phyloP scores from a whole-genome alignment of 2,888 invertebrate genomes.

The Chalcis sispes region DNA sequence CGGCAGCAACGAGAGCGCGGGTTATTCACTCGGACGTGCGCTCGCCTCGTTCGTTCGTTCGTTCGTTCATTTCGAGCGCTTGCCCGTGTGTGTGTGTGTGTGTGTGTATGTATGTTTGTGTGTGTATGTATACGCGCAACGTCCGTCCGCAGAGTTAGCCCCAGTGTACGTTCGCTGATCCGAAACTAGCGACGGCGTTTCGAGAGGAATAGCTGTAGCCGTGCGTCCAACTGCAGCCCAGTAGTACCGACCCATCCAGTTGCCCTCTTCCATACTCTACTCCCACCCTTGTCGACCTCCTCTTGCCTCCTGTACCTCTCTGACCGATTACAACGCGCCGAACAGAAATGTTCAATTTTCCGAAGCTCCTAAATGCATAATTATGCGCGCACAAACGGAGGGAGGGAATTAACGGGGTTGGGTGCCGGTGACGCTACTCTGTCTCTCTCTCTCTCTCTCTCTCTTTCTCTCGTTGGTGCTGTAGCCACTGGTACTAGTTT shows the following conservation, averaged over 20 bases:
- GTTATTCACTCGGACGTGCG: conserved; percentile 48
- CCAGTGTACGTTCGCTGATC: conserved; percentile 20
- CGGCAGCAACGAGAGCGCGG: conserved; percentile 1
- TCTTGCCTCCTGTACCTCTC: not conserved
- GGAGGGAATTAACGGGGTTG: conserved; percentile 14
- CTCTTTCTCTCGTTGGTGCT: not conserved
- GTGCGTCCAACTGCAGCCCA: conserved; percentile 5
- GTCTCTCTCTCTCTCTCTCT: too few relatives aligned
- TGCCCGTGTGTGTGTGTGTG: not conserved
- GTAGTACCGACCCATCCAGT: too few relatives aligned
- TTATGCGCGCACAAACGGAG: conserved; percentile 21
- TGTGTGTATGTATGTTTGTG: not conserved
- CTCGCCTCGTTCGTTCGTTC: conserved; percentile 54
- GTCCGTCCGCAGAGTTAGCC: conserved; percentile 41
- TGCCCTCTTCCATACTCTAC: too few relatives aligned
- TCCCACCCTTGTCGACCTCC: conserved; percentile 39
- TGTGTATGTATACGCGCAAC: too few relatives aligned
- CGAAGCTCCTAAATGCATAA: conserved; percentile 59
- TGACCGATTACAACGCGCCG: conserved; percentile 62
- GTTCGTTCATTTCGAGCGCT: conserved; percentile 32
- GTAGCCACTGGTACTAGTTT: not conserved
- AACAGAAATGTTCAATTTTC: conserved; percentile 65
- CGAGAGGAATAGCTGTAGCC: conserved; percentile 3
- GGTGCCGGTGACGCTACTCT: not conserved
- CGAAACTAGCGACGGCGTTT: conserved; percentile 29